Base-by-base conservation (phyloP, 2,113 vertebrate species). In the Galeopterus variegatus region DNA sequence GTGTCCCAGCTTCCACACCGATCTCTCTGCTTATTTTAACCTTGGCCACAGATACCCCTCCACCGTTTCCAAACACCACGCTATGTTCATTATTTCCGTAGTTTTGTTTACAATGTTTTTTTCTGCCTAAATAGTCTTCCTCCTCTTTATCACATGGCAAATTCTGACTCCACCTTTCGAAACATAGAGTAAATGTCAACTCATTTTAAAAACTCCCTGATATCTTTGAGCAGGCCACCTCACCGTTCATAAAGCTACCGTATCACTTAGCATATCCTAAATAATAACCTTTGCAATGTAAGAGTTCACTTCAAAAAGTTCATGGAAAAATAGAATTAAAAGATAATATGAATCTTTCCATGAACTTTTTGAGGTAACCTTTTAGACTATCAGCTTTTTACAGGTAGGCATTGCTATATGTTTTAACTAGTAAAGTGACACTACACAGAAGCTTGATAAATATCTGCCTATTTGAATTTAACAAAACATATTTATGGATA, bases 401-500 rank as follows among this genome's bases (percentile, higher is more conserved):
- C 91, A 14, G 64, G 28, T 73, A 89, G 67, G 62, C 52, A 93
- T 94, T 91, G 82, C 79, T 90, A 8, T 65, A 82, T 50, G 31
- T 90, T 89, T 90, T 69, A 87, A 86, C 8, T 33, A 93, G 24
- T 45, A 76, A 72, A 87, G 41, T 76, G 80, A 96, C 33, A 81
- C 4, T 14, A 8, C 96, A 91, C 0, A 97, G 60, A 92, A 96
- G 56, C 84, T 94, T 41, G 89, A 50, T 58, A 97, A 89, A 21
- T 77, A 96, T 31, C 15, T 72, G 65, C 31, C 6, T 24, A 89
- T 11, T 73, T 93, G n/a, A 97, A 88, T 82, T 92, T 91, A 82
- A 95, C 33, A 90, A 94, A 95, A 88, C 8, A 84, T 64, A 67
- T 77, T 96, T 88, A 96, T 82, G 72, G n/a, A 86, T 64, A 84